Evolutionary conservation across 2,888 invertebrate genomes (phyloP).

Genomic region (Chymomyza caudatula): DNA sequence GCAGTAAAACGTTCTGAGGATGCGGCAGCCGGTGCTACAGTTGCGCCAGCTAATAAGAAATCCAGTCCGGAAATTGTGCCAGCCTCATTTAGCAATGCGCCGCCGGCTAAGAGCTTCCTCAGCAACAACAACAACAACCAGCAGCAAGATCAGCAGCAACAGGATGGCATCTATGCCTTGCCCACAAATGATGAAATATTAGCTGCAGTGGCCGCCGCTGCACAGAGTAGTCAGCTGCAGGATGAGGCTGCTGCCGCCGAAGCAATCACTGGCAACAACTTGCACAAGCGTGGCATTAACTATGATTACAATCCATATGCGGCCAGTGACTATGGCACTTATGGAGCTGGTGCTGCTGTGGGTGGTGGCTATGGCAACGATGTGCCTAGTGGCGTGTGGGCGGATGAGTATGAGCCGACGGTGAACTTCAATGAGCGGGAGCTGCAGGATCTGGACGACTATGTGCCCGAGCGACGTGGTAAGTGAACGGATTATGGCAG

Average conservation of each 20-base stretch:
- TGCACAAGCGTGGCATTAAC: slow-evolving; percentile 76
- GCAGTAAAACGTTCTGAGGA: slow-evolving; percentile 50
- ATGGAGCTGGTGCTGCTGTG: slow-evolving; percentile 24
- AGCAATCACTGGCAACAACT: slow-evolving; percentile 51
- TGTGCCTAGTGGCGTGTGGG: slow-evolving; percentile 74
- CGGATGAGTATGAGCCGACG: slow-evolving; percentile 75
- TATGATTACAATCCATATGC: slow-evolving; percentile 56
- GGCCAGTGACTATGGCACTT: slow-evolving; percentile 39
- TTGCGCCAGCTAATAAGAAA: slow-evolving; percentile 66
- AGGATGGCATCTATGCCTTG: slow-evolving; percentile 49
- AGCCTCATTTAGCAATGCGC: slow-evolving; percentile 67
- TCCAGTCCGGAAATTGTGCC: slow-evolving; percentile 75
- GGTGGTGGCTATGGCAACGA: slow-evolving; percentile 47
- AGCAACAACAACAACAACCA: slow-evolving; percentile 12
- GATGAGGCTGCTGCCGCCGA: slow-evolving; percentile 53
- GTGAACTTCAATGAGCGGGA: slow-evolving; percentile 66
- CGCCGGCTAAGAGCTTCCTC: slow-evolving; percentile 42
- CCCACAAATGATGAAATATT: slow-evolving; percentile 69
- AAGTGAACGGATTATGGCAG: slow-evolving; percentile 3
- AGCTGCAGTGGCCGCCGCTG: slow-evolving; percentile 73
- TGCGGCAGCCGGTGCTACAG: slow-evolving; percentile 28
- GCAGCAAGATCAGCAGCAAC: slow-evolving; percentile 25
- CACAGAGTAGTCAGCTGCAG: slow-evolving; percentile 59
- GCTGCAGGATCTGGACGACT: slow-evolving; percentile 75
- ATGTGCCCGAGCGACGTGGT: slow-evolving; percentile 70